Conservation (phyloP, 2,888 invertebrate species). For the Protophormia terraenovae region DNA sequence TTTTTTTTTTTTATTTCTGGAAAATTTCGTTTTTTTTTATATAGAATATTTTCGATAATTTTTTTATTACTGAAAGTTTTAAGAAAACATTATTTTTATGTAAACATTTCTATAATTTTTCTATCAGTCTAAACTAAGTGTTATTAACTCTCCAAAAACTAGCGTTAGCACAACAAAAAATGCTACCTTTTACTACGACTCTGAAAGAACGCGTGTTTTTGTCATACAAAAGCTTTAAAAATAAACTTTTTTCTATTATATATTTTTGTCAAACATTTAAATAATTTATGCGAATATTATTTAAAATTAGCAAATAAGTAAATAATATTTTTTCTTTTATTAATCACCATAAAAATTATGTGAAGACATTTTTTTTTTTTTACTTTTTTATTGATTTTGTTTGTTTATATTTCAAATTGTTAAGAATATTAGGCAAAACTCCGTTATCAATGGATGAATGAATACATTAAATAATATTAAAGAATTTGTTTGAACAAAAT, state of each 20-base stretch:
- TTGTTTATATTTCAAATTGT: conserved; percentile 4
- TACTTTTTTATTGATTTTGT: neutral
- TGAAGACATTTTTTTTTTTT: neutral
- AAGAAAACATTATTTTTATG: too few species aligned
- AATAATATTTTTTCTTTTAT: neutral
- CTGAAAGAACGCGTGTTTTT: too few species aligned
- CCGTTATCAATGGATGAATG: neutral
- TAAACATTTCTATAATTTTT: too few species aligned
- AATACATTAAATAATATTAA: neutral
- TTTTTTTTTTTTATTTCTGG: too few species aligned
- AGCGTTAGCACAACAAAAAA: too few species aligned
- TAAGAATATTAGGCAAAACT: neutral
- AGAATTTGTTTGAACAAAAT: neutral
- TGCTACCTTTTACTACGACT: too few species aligned
- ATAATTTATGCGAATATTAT: conserved; percentile 14
- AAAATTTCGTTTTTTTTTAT: too few species aligned
- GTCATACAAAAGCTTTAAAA: neutral
- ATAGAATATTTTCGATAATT: too few species aligned
- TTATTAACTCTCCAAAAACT: too few species aligned
- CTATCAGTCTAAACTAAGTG: too few species aligned
- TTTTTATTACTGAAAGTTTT: too few species aligned
- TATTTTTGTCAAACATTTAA: neutral
- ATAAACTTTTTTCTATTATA: neutral
- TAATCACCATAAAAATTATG: conserved; percentile 12
- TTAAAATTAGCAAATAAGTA: neutral